Conservation (phyloP, 2,113 vertebrate genomes). For the Platysteira castanea region DNA sequence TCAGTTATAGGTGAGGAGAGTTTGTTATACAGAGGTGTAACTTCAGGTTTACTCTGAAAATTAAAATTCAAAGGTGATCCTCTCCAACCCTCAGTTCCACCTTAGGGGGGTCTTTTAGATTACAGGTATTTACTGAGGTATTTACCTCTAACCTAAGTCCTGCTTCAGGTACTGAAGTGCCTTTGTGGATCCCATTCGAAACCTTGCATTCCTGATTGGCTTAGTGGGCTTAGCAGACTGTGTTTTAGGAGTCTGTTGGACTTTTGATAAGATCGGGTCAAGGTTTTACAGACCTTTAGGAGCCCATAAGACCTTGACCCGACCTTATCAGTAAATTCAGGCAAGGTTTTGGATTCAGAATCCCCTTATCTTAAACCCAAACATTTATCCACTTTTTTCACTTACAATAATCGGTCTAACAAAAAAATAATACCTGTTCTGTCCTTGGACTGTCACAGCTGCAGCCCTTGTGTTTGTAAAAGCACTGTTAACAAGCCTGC, state of each 20-base stretch:
- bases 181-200: background rate
- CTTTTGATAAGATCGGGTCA: background rate
- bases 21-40: background rate
- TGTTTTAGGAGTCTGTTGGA: background rate
- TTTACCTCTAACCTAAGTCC: background rate
- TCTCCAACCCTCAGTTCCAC: background rate
- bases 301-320: background rate
- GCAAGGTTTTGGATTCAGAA: background rate
- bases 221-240: background rate
- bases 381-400: background rate
- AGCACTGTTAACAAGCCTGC: background rate
- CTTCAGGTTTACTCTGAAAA: background rate
- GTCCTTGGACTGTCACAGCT: background rate
- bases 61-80: background rate
- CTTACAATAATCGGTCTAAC: background rate
- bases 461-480: background rate
- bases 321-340: background rate
- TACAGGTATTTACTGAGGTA: background rate
- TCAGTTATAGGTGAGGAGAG: background rate
- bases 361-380: background rate
- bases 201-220: background rate
- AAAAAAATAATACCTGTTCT: background rate
- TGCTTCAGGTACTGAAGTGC: background rate
- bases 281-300: background rate
- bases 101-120: background rate